Base-by-base conservation (phyloP, 2,797 vertebrate species). In the Pseudochromis fuscus region DNA sequence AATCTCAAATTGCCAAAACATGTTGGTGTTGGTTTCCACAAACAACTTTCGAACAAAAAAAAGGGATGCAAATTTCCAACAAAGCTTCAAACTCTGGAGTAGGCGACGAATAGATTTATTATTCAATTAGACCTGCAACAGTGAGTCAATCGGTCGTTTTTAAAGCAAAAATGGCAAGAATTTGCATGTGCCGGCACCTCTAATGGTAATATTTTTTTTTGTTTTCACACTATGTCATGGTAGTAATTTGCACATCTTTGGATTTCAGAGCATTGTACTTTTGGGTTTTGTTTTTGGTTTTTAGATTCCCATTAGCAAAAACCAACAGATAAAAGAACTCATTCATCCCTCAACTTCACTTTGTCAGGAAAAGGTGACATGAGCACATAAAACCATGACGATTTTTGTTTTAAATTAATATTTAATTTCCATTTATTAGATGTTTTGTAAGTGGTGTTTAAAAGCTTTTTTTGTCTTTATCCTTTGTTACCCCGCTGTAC, bases 1-100 rank as follows among this genome's bases (percentile, higher is more conserved):
- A 73, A 75, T 64, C 45, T 27, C 19, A 61, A 65, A 57, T 46
- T 19, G 19, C 46, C 30, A 18, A 56, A 57, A 48, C 15, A 49
- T 21, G 33, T 40, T 40, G 35, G 11, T 18, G 38, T 38, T 60
- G 16, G 53, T 60, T 59, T 38, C n/a, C 31, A 9, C 46, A 10
- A 49, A 64, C 7, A 64, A 44, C n/a, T 42, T 42, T 28, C 12
- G 28, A 6, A 46, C 28, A n/a, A 23, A 55, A 19, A 63, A 12
- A 40, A 66, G 10, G 50, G 28, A 49, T 53, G 42, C 56, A 49
- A 24, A 55, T 45, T 52, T 65, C 33, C 57, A 30, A 31, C 61
- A 7, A 50, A 42, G 25, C 19, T n/a, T 18, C 33, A 15, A 28
- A 18, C 31, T 67, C 15, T 27, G 10, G 13, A 25, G 65, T 51